Conservation (phyloP, 2,888 invertebrate species). For the Doris montereyensis region DNA sequence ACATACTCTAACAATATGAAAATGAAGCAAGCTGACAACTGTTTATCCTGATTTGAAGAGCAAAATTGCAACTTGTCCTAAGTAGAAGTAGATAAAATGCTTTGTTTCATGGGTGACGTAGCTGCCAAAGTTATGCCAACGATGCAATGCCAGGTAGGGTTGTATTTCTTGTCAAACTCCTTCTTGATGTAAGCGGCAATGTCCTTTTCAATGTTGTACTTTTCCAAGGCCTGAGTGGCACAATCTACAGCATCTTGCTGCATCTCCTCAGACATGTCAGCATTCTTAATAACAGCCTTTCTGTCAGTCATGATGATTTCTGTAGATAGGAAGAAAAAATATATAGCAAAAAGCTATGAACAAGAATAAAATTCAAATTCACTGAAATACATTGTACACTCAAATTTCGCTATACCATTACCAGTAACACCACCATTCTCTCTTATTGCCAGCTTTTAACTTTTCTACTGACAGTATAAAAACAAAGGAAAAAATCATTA, state of each 20-base stretch:
- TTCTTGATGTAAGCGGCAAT: constrained; percentile 99
- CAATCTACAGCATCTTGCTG: constrained; percentile 99
- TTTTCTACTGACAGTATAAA: too few species aligned
- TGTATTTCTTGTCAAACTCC: constrained; percentile 99
- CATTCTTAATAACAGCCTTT: constrained; percentile 99
- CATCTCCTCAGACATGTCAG: constrained; percentile 99
- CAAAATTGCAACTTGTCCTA: constrained; percentile 98
- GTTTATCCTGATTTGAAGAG: constrained; percentile 96
- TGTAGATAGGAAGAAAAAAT: neutral
- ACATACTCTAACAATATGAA: too few species aligned
- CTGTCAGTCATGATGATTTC: constrained; percentile 55
- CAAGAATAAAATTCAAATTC: neutral
- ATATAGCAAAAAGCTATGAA: neutral
- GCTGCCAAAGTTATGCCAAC: constrained; percentile 99
- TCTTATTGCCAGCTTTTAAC: too few species aligned
- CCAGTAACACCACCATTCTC: too few species aligned
- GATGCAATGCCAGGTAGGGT: constrained; percentile 99
- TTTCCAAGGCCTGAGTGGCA: constrained; percentile 98
- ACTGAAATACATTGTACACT: neutral
- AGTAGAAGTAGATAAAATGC: constrained; percentile 99
- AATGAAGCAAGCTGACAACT: too few species aligned
- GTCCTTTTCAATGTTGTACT: constrained; percentile 99
- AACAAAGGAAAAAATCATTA: too few species aligned
- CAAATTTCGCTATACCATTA: too few species aligned
- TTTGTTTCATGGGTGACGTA: constrained; percentile 86